Evolutionary conservation across 1,140 invertebrate genomes (phyloP).

Genomic region (Orius insidiosus): DNA sequence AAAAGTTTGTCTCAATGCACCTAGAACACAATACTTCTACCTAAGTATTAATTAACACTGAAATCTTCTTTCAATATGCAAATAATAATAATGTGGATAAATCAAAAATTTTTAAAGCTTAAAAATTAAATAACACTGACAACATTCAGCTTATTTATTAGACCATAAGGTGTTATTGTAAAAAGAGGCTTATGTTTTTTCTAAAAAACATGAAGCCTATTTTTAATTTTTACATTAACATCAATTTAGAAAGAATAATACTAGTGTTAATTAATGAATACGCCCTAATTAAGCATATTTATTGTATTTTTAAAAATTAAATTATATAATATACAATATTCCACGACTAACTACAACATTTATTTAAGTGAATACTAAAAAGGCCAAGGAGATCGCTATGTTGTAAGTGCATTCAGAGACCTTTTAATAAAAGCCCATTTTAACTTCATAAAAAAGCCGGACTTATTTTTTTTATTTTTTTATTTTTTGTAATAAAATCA

Average conservation of each 20-base stretch:
- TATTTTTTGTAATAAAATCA: background rate
- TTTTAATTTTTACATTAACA: constrained; percentile 7
- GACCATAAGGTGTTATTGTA: background rate
- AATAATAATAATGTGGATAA: constrained; percentile 7
- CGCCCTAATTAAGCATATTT: constrained; percentile 3
- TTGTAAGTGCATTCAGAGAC: constrained; percentile 15
- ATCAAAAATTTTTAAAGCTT: constrained; percentile 1
- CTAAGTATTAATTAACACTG: constrained; percentile 16
- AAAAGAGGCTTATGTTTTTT: constrained; percentile 7
- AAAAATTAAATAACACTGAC: background rate
- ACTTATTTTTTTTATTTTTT: constrained; percentile 5
- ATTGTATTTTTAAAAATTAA: constrained; percentile 1
- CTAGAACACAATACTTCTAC: constrained; percentile 15
- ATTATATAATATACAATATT: background rate
- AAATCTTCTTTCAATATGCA: constrained; percentile 12
- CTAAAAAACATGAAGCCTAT: background rate
- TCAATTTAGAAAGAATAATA: constrained; percentile 15
- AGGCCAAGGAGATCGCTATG: constrained; percentile 12
- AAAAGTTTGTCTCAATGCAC: constrained; percentile 9
- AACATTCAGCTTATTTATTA: background rate
- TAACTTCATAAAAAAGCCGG: constrained; percentile 2
- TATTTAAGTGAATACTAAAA: background rate
- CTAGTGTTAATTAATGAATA: constrained; percentile 16
- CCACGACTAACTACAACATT: background rate
- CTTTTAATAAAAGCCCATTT: background rate